Base-by-base conservation (phyloP, 37 sponge, comb jelly and placozoan genomes). In the Chondrilla cf. caribensis region DNA sequence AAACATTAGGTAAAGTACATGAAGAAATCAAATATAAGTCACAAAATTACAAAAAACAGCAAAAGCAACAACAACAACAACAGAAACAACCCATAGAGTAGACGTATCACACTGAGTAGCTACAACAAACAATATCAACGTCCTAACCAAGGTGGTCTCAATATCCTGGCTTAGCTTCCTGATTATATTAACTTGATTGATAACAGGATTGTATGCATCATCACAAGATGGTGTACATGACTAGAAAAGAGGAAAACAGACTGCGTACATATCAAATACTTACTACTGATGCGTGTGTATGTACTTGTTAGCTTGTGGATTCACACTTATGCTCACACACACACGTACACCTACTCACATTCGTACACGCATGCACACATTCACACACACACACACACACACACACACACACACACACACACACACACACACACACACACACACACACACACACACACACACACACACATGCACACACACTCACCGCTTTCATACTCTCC, bases 371-470 rank as follows among this genome's bases (percentile, higher is more conserved):
- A 29, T 33, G 29, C 32, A 67, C 68, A 67, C 68, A 67, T 33
- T 31, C 68, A 67, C 35, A 33, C 68, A 67, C 35, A 67, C 68
- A 67, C 68, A 67, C 68, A 67, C 68, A 67, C 33, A 29, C 32
- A 26, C 68, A 67, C 68, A 67, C 68, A 67, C 33, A 67, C 68
- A 67, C 68, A 67, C 68, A 67, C 68, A 67, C 68, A 67, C 68
- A 67, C 68, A 67, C 68, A 67, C 68, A 67, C 68, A 67, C 68
- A 67, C 68, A 67, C 33, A 29, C 68, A 67, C 68, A 67, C 68
- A 67, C 68, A 67, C 33, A 67, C 68, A 29, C 68, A 67, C 68
- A 67, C 68, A 67, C 68, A 29, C 68, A 29, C 35, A 33, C 35
- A 67, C 68, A 29, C 31, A 67, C 68, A 8, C 33, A 67, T 33